Base-by-base conservation (phyloP, 2,797 vertebrate species). In the Euphonia xanthogaster region DNA sequence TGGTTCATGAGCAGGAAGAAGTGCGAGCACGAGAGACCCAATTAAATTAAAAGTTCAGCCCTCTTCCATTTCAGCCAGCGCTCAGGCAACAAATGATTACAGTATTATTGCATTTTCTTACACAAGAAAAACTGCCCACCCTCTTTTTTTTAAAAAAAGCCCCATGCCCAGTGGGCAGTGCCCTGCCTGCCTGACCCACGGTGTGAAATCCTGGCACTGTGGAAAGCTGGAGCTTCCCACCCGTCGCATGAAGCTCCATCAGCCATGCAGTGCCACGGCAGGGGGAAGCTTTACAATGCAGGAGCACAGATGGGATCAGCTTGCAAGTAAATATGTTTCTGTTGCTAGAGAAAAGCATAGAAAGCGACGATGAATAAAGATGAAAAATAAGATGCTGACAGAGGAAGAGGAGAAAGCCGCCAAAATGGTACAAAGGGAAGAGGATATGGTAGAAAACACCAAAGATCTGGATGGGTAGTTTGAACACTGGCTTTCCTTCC, bases 231-330 rank as follows among this genome's bases (percentile, higher is more conserved):
- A 95, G 78, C 93, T 89, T 92, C 90, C 74, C 30, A 48, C 20
- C 86, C 37, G 3, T 37, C 1, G 5, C 45, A 91, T 1, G 14
- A 74, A 94, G 54, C 74, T 12, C 62, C 65, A 92, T 78, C 91
- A 95, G 90, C 86, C 88, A 7, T 6, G 86, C 80, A 78, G 88
- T 45, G 96, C 89, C 96, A 85, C 88, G 58, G 95, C 79, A 14
- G 95, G 93, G 94, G 93, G 75, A 97, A 94, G 87, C 86, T 74
- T 76, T 31, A 40, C 86, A 58, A 42, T 1, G 16, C 76, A 2
- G 92, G 75, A 94, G 90, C 96, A 94, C 96, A 97, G 96, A 97
- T 96, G 96, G 96, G 88, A 95, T 94, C 90, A 96, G 95, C 85
- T 66, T 95, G 88, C 90, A 60, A 86, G 91, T 92, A 96, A 96